Evolutionary conservation across 2,888 invertebrate species (phyloP), one percentile per base, ranked within the genome.

Genomic region (Dascillus cervinus): DNA sequence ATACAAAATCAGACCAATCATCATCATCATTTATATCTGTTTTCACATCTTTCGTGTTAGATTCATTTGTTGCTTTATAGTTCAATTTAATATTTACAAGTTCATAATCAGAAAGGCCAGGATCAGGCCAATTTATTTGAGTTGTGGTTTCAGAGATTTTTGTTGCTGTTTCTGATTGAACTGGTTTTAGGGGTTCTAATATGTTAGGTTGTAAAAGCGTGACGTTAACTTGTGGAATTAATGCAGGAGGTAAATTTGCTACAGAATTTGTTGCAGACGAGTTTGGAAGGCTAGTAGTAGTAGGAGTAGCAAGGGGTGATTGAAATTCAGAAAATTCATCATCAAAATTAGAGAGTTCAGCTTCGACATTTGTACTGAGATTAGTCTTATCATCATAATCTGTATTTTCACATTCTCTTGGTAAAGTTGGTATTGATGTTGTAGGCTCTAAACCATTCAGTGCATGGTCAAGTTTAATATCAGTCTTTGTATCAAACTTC

Each of bases 51-150:
- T n/a, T 13, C 13, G 5, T 14, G n/a, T 25, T 10, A 13, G 12
- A n/a, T 9, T 5, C 23, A 11, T 12, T 25, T 6, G 11, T 26
- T 26, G 34, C 22, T 13, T 40, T 27, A 23, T 55, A 60, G 31
- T 41, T 52, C 36, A 55, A 46, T 33, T 65, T 62, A 24, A 66
- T 55, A 19, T 55, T 47, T 23, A 41, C 52, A 19, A 65, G 49
- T 29, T 65, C 64, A 13, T 61, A 62, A 4, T 63, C 62, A 3
- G 57, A 54, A 13, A 66, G 50, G 11, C 77, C 77, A 8, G 77
- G 76, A 52, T 74, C 72, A 3, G 76, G 76, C 77, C 77, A 77
- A 51, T 74, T 74, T 23, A 77, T 76, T 54, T 72, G 68, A 1
- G 72, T 58, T 12, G 47, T 24, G 10, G 21, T 20, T 13, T 15